Evolutionary conservation across 2,888 invertebrate genomes (phyloP).

Genomic region (Drosophila parthenogenetica): DNA sequence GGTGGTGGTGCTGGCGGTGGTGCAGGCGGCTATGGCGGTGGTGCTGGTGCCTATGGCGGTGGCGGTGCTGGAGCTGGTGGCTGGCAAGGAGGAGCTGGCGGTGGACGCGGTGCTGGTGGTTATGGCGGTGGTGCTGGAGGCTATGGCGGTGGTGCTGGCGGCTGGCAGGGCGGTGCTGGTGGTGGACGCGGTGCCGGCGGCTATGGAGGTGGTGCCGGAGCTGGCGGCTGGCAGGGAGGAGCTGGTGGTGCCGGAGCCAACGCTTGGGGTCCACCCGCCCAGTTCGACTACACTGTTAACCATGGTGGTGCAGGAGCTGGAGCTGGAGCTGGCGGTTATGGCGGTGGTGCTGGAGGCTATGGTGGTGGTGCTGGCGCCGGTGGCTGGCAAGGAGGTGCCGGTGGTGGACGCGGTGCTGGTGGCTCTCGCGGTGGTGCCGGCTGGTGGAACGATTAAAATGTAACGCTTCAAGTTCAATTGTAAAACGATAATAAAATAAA

Average conservation of each 20-base stretch:
- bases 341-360: conserved; percentile 16
- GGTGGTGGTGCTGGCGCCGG: conserved; percentile 44
- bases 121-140: conserved; percentile 13
- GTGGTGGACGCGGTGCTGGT: conserved; percentile 40
- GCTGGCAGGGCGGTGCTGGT: conserved; percentile 37
- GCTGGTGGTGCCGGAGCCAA: conserved; percentile 1
- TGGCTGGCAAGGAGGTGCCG: conserved; percentile 49
- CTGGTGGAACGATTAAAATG: conserved; percentile 70
- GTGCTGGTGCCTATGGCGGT: conserved; percentile 23
- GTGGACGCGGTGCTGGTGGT: conserved; percentile 35
- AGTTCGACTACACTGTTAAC: too few relatives aligned
- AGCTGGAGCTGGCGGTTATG: conserved; percentile 14
- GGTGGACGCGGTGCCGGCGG: conserved; percentile 55
- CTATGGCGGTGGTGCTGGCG: conserved; percentile 31
- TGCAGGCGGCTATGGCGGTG: conserved; percentile 3
- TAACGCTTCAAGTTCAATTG: not conserved
- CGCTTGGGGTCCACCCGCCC: conserved; percentile 12
- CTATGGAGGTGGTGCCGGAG: conserved; percentile 39
- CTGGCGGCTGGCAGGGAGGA: conserved; percentile 26
- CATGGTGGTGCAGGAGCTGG: conserved; percentile 7
- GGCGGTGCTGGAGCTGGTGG: conserved; percentile 45
- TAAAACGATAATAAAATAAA: conserved; percentile 29
- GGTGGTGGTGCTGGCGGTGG: conserved; percentile 28
- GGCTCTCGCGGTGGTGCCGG: conserved; percentile 67
- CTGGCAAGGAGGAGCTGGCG: conserved; percentile 45